Evolutionary conservation across 2,113 vertebrate species (phyloP), one percentile per base, ranked within the genome.

Genomic region (Melanerpes formicivorus): DNA sequence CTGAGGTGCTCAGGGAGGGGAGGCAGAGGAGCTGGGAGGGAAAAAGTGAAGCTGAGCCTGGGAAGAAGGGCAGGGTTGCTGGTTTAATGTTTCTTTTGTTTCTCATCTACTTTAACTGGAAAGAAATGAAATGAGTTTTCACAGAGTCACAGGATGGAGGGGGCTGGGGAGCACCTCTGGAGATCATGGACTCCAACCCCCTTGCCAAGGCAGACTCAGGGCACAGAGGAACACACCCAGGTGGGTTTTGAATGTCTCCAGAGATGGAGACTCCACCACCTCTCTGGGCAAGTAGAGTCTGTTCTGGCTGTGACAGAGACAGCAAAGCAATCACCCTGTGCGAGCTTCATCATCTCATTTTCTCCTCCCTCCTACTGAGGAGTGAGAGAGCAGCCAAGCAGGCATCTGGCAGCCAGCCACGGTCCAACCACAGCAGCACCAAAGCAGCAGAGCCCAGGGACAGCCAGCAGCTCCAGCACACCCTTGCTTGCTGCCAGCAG

Each of bases 21-120:
- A 84, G 13, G 13, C 0, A 29, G 12, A 84, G 13, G 14, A 87
- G 34, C 19, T 2, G 2, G 11, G 8, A 87, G 10, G 19, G 42
- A 83, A 86, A 34, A 29, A 67, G 10, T 50, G 23, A 83, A 77
- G 29, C 1, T 54, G n/a, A 84, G 37, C 23, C 22, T 46, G 52
- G 26, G 7, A 87, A 40, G 56, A 59, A 77, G 42, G 8, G 77
- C 1, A 0, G 7, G 6, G 26, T 5, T 4, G 3, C 4, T 42
- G 16, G 14, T 77, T 42, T 27, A 6, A 27, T 69, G 80, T 59
- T 23, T 3, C 7, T 52, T 67, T 21, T 32, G 23, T 66, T 72
- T 79, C 59, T 72, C 27, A 42, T 11, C 58, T 71, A 6, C 46
- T 93, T 89, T 50, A 52, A 76, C 2, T 10, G 7, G 21, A 59